Evolutionary conservation across 2,113 vertebrate species (phyloP), one percentile per base, ranked within the genome.

Genomic region (Oryzias javanicus): DNA sequence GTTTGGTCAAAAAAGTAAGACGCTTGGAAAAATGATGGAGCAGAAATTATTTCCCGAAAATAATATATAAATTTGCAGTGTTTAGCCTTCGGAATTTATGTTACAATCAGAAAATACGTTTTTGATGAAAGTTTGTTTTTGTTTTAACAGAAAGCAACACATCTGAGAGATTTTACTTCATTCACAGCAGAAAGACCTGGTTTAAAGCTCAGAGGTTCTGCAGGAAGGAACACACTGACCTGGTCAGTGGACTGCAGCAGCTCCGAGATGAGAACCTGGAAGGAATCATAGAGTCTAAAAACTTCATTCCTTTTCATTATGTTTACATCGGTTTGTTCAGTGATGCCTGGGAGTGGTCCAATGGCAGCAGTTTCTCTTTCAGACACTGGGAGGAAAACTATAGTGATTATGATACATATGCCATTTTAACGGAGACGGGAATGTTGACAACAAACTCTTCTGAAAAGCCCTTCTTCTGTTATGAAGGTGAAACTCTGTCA

Each of bases 101-200:
- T 47, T 47, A 0, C 5, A 8, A 0, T 47, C 8, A 47, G 18
- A 47, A 46, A 47, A 47, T 1, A 1, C 18, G 45, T 47, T 18
- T n/a, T 4, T 24, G 6, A 24, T 49, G 4, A 8, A 13, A 20
- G 6, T 25, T 19, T 18, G 5, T 69, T 7, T 55, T 49, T 19
- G 17, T 4, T 55, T n/a, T 19, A 8, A 40, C 60, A 70, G 49
- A 41, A 15, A 20, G n/a, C n/a, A n/a, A n/a, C n/a, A n/a, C 1
- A 52, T 3, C 4, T 4, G 24, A 29, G 17, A n/a, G 24, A 53
- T 67, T 10, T 1, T 0, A 27, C 19, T 4, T 63, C 0, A 44
- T n/a, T 40, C n/a, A n/a, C n/a, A n/a, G n/a, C n/a, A n/a, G n/a
- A 0, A 0, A 0, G 0, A 7, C 0, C 0, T 81, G 71, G 79